Evolutionary conservation across 1,140 invertebrate species (phyloP), one percentile per base, ranked within the genome.

Genomic region (Euura lappo): DNA sequence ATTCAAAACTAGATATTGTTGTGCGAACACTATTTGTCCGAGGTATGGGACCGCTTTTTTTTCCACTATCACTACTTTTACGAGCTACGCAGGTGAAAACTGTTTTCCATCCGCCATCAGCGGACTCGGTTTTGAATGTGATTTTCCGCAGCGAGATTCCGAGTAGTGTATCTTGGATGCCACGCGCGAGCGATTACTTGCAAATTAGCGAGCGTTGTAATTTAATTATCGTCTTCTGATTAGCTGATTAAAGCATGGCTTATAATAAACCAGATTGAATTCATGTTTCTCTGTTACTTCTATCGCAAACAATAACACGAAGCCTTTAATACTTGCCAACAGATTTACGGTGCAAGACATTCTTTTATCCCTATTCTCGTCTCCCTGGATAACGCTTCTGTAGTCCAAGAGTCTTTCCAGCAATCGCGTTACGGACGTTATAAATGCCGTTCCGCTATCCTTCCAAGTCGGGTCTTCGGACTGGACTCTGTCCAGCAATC

Each of bases 281-380:
- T 28, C 28, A 28, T 28, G 28, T 28, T 28, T 28, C 28, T 28
- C 28, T 28, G 28, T 28, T 28, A 28, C 28, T 28, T 28, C 28
- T 28, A 28, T 28, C 28, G 28, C 28, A 28, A 28, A 28, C 28
- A 28, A 28, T 28, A 28, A 28, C 28, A 28, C 28, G 28, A 28
- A 73, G 70, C 44, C 3, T 70, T 65, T 69, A 72, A 68, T 44
- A 81, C 86, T 87, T 86, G 94, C 95, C 85, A 99, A 88, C 73
- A 99, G 89, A 89, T 99, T 99, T 65, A 99, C 97, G 2, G 97
- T 99, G 84, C 98, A 99, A 3, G 96, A 97, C 97, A 99, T 99
- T 64, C 97, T 90, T 85, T 97, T 97, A 80, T 97, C 96, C 43
- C 95, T 89, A 85, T 97, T 97, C 80, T 97, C 96, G 83, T 97